Evolutionary conservation across 1,140 invertebrate genomes (phyloP).

Genomic region (Leptopilina boulardi): DNA sequence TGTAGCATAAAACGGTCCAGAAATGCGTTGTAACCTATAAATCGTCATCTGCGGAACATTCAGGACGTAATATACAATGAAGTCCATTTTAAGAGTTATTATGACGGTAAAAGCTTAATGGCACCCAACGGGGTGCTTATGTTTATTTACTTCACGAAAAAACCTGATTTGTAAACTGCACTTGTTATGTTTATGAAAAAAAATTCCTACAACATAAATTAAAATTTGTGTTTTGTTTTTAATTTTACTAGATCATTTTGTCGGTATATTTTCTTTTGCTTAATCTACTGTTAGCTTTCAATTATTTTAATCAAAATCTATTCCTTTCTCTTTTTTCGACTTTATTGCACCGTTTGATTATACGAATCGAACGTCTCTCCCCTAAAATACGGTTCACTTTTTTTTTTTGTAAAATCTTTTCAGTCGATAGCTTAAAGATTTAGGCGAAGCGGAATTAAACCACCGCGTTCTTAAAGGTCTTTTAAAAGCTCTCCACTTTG

Average conservation of each 20-base stretch:
- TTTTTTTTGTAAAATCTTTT: slow-evolving; percentile 40
- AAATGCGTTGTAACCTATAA: background rate
- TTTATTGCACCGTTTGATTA: slow-evolving; percentile 13
- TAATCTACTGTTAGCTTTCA: background rate
- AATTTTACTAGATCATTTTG: no score
- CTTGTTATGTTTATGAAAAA: background rate
- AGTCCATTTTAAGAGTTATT: background rate
- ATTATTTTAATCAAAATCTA: background rate
- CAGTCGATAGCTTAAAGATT: slow-evolving; percentile 58
- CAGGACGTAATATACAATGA: slow-evolving; percentile 8
- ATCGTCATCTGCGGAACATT: background rate
- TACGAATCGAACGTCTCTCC: background rate
- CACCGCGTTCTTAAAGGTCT: slow-evolving; percentile 49
- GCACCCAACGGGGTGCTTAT: background rate
- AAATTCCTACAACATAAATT: no score
- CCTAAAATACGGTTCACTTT: background rate
- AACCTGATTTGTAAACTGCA: background rate
- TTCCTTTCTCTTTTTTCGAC: background rate
- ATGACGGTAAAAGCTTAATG: background rate
- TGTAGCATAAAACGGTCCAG: slow-evolving; percentile 1
- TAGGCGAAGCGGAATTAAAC: slow-evolving; percentile 54
- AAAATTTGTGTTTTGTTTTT: background rate
- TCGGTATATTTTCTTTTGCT: no score
- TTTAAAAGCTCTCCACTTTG: slow-evolving; percentile 57
- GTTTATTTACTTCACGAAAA: background rate